phyloP scores from a whole-genome alignment of 2,888 invertebrate species.

The Brachycybe producta region DNA sequence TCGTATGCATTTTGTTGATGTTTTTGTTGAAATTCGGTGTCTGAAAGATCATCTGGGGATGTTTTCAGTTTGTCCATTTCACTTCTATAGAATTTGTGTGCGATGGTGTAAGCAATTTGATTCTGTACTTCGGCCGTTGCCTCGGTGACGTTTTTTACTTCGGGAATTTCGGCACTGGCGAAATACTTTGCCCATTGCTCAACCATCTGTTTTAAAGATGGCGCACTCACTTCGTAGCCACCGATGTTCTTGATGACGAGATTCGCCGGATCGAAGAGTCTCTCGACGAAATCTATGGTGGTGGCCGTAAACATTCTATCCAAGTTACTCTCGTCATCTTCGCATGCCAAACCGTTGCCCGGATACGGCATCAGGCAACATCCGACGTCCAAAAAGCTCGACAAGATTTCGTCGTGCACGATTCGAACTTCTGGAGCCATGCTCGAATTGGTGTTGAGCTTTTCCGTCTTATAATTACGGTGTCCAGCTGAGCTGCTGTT shows the following conservation, averaged over 20 bases:
- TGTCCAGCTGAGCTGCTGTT: background rate
- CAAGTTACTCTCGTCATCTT: background rate
- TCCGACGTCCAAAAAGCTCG: background rate
- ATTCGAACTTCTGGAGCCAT: conserved; percentile 1
- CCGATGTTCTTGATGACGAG: background rate
- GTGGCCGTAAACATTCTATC: background rate
- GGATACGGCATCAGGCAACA: conserved; percentile 12
- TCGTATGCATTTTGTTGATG: background rate
- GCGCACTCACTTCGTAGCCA: background rate
- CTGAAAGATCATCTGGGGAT: background rate
- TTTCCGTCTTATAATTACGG: conserved; percentile 1
- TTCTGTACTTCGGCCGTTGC: background rate
- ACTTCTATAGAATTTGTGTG: background rate
- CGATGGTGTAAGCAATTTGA: background rate
- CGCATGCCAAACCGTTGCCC: conserved; percentile 4
- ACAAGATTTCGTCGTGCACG: conserved; percentile 2
- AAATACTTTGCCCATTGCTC: background rate
- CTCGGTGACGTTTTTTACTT: conserved; percentile 2
- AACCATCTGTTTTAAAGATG: background rate
- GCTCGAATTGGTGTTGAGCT: background rate
- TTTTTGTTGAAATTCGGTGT: background rate
- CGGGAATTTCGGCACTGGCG: background rate
- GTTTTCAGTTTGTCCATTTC: background rate
- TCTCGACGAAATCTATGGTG: background rate
- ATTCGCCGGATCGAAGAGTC: background rate